Conservation (phyloP, 2,888 invertebrate genomes). For the Ceriagrion tenellum region DNA sequence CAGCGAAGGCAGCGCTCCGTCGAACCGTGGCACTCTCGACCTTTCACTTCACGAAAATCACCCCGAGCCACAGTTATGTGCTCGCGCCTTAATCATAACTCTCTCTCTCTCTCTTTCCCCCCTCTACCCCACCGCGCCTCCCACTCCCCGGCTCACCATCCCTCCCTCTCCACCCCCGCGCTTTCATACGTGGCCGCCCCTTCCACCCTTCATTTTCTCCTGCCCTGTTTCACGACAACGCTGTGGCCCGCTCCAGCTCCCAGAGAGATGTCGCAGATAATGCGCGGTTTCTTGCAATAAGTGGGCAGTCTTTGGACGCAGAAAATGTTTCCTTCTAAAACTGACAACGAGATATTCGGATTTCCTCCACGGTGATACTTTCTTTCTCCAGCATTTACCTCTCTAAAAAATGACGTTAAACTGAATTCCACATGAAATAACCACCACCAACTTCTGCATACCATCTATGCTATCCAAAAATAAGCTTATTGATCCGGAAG, state of each 20-base stretch:
- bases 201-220: background rate
- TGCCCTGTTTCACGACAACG: conserved; percentile 14
- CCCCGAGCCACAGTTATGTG: conserved; percentile 62
- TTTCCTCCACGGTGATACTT: background rate
- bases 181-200: background rate
- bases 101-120: conserved; percentile 23
- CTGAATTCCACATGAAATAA: too few relatives aligned
- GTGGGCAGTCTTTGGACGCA: background rate
- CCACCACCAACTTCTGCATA: too few relatives aligned
- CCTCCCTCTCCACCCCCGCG: background rate
- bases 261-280: conserved; percentile 47
- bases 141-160: background rate
- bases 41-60: conserved; percentile 64
- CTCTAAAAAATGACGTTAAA: too few relatives aligned
- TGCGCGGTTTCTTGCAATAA: background rate
- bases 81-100: conserved; percentile 61
- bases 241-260: conserved; percentile 12
- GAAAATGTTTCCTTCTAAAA: background rate
- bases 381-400: too few relatives aligned
- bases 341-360: background rate
- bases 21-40: conserved; percentile 61
- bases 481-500: too few relatives aligned
- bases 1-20: conserved; percentile 62
- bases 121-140: background rate
- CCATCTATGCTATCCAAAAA: too few relatives aligned